A percentile compares a stretch with the other conserved stretches of the same genome.
phyloP scores from a whole-genome alignment of 53 echinoderm and acorn worm genomes.

The Arbacia lixula region DNA sequence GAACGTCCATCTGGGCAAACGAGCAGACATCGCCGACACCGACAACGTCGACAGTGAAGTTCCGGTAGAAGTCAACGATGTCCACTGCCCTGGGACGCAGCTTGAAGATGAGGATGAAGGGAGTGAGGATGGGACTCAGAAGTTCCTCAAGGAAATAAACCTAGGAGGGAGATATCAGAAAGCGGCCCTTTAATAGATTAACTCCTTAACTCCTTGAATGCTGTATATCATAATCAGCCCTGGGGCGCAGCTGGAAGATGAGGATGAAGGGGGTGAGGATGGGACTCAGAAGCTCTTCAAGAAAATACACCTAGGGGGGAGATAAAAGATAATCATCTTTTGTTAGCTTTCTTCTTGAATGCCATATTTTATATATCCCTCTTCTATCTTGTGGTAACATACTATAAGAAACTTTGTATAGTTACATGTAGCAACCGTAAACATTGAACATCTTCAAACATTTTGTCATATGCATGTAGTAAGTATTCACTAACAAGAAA shows the following conservation, averaged over 20 bases:
- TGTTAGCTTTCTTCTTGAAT: too few relatives aligned
- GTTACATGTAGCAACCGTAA: too few relatives aligned
- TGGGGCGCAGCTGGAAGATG: conserved; percentile 76
- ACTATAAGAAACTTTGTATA: too few relatives aligned
- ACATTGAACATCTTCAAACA: too few relatives aligned
- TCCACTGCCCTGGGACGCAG: conserved; percentile 84
- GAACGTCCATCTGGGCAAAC: conserved; percentile 98
- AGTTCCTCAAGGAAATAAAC: conserved; percentile 90
- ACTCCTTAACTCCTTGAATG: too few relatives aligned
- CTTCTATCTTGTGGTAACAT: too few relatives aligned
- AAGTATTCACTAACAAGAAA: too few relatives aligned
- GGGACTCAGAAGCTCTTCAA: conserved; percentile 95
- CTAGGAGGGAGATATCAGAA: conserved; percentile 61
- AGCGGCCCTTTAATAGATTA: too few relatives aligned
- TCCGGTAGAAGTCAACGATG: conserved; percentile 99
- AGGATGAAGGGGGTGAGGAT: conserved; percentile 85
- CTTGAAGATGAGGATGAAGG: conserved; percentile 80
- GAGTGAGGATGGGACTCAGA: conserved; percentile 89
- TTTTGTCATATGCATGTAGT: too few relatives aligned
- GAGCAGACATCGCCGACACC: conserved; percentile 99
- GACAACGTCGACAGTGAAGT: conserved; percentile 95
- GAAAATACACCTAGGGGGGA: conserved; percentile 70
- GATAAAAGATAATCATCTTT: too few relatives aligned
- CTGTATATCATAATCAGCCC: too few relatives aligned
- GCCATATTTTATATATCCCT: too few relatives aligned